Conservation (phyloP, 2,113 vertebrate species). For the Entelurus aequoreus region DNA sequence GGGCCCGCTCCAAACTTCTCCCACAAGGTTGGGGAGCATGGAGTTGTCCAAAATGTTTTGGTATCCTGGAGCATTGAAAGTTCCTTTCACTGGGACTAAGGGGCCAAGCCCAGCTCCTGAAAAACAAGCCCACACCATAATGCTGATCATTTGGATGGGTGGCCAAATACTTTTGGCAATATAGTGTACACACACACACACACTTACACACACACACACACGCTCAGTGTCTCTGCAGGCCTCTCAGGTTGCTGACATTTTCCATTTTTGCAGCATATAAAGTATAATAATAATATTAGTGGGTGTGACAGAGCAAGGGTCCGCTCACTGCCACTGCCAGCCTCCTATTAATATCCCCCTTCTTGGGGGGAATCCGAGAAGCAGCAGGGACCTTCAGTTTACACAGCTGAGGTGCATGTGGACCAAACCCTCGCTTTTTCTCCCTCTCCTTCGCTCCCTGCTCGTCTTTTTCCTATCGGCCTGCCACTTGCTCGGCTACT, state of each 20-base stretch:
- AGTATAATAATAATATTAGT: constrained; percentile 78
- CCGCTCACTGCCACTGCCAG: constrained; percentile 67
- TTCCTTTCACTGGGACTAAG: too few species aligned
- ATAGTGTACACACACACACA: constrained; percentile 37
- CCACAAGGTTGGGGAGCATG: too few species aligned
- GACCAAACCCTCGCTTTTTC: constrained; percentile 59
- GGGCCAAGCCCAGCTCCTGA: too few species aligned
- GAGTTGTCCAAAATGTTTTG: too few species aligned
- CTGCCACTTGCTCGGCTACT: constrained; percentile 42
- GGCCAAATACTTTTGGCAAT: too few species aligned
- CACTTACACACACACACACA: too few species aligned
- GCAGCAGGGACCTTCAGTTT: constrained; percentile 73
- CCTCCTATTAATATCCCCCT: constrained; percentile 78
- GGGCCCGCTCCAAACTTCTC: too few species aligned
- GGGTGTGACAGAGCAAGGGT: constrained; percentile 70
- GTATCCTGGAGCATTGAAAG: too few species aligned
- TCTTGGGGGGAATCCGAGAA: constrained; percentile 75
- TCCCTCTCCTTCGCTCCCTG: constrained; percentile 39
- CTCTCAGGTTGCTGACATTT: constrained; percentile 77
- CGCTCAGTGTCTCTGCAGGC: constrained; percentile 63
- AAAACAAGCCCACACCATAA: too few species aligned
- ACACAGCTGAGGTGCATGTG: constrained; percentile 82
- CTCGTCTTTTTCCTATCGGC: constrained; percentile 53
- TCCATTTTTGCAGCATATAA: constrained; percentile 75
- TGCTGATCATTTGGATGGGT: too few species aligned